Percentiles rank a stretch among this genome's conserved stretches.
phyloP scores from a whole-genome alignment of 2,113 vertebrate genomes.

The Athene cunicularia region DNA sequence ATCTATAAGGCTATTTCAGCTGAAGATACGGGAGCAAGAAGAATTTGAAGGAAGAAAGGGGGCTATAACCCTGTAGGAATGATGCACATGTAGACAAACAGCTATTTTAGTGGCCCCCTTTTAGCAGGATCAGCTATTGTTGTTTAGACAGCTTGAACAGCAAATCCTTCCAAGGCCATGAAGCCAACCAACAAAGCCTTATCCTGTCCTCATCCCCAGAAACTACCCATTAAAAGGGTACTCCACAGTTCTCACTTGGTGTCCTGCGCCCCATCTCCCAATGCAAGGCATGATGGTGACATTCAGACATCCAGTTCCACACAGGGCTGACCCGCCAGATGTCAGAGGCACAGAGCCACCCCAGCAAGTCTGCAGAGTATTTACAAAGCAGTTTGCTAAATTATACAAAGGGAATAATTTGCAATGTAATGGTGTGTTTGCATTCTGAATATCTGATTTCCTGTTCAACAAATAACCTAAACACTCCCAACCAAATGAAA shows the following conservation, averaged over 20 bases:
- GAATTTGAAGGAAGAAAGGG: not conserved
- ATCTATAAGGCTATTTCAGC: not conserved
- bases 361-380: conserved; percentile 16
- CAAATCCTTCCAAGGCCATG: not conserved
- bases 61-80: not conserved
- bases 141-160: not conserved
- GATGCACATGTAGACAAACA: not conserved
- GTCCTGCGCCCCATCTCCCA: not conserved
- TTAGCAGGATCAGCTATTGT: not conserved
- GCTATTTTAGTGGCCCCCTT: not conserved
- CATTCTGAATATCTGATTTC: conserved; percentile 66
- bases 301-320: not conserved
- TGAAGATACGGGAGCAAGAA: not conserved
- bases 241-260: not conserved
- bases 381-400: conserved; percentile 41
- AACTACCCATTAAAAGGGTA: not conserved
- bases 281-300: not conserved
- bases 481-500: conserved; percentile 68
- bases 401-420: conserved; percentile 63
- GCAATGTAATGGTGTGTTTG: conserved; percentile 54
- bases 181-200: not conserved
- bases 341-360: not conserved
- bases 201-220: not conserved
- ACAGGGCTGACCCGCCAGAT: not conserved
- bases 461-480: conserved; percentile 69